Conservation (phyloP, 2,797 vertebrate genomes). For the Serranus cabrilla region DNA sequence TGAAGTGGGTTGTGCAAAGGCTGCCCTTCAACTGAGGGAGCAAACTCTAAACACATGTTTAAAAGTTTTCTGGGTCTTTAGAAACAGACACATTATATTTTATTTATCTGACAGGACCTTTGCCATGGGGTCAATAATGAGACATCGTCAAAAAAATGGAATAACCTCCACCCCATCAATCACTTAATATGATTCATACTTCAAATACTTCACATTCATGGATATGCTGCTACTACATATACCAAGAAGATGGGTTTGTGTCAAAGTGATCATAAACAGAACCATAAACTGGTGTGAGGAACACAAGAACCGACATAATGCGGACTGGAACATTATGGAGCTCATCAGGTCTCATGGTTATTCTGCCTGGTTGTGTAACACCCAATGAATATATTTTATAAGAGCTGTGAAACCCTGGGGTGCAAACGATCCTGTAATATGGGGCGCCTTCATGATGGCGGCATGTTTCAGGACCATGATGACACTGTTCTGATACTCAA, state of each 20-base stretch:
- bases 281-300: not conserved
- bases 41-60: not conserved
- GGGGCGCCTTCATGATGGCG: not conserved
- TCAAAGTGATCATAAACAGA: too few species aligned
- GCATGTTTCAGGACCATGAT: not conserved
- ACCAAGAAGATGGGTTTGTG: not conserved
- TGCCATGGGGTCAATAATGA: too few species aligned
- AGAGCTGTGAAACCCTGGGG: not conserved
- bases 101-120: not conserved
- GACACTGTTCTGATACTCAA: not conserved
- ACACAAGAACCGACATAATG: not conserved
- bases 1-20: not conserved
- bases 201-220: too few species aligned
- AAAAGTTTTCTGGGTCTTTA: not conserved
- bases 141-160: not conserved
- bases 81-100: too few species aligned
- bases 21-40: too few species aligned
- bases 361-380: slow-evolving; percentile 5
- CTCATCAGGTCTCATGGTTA: slow-evolving; percentile 1
- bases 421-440: not conserved
- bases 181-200: not conserved
- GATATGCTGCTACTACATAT: not conserved
- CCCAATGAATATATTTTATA: not conserved
- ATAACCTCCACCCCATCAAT: not conserved
- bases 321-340: not conserved